A percentile compares a stretch with the other conserved stretches of the same genome.
Conservation (phyloP, 2,113 vertebrate genomes). For the Paradisaea rubra region DNA sequence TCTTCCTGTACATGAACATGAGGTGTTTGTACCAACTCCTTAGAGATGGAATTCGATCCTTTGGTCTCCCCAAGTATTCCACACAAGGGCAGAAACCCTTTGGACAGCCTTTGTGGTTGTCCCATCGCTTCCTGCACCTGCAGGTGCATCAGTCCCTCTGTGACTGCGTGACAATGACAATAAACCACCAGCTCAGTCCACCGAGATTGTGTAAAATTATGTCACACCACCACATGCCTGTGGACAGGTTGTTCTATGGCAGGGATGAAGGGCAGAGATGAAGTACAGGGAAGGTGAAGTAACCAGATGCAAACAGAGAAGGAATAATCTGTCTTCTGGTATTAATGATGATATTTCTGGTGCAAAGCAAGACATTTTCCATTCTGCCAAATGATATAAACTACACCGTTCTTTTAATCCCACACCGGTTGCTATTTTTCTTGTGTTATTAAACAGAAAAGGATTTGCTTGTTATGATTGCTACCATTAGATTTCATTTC, state of each 20-base stretch:
- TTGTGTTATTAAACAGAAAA: background rate
- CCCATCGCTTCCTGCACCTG: rapidly evolving
- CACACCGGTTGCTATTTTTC: background rate
- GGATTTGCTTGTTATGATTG: background rate
- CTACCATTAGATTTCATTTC: background rate
- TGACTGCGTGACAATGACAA: background rate
- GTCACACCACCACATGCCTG: background rate
- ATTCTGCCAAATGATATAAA: background rate
- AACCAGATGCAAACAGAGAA: background rate
- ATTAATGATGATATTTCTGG: background rate
- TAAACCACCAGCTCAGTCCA: background rate
- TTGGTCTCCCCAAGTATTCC: background rate
- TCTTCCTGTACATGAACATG: rapidly evolving
- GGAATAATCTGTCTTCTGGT: background rate
- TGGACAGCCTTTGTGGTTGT: background rate
- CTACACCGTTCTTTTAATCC: background rate
- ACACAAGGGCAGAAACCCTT: background rate
- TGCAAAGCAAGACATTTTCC: background rate
- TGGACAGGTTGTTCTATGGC: background rate
- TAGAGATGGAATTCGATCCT: background rate
- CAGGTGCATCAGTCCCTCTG: background rate
- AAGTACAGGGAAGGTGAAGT: background rate
- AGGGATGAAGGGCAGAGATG: background rate
- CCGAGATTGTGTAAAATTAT: background rate
- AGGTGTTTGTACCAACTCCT: background rate